Percentiles rank a stretch among this genome's conserved stretches.
Conservation (phyloP, 2,888 invertebrate genomes). For the Mesodorylaimus sp. region DNA sequence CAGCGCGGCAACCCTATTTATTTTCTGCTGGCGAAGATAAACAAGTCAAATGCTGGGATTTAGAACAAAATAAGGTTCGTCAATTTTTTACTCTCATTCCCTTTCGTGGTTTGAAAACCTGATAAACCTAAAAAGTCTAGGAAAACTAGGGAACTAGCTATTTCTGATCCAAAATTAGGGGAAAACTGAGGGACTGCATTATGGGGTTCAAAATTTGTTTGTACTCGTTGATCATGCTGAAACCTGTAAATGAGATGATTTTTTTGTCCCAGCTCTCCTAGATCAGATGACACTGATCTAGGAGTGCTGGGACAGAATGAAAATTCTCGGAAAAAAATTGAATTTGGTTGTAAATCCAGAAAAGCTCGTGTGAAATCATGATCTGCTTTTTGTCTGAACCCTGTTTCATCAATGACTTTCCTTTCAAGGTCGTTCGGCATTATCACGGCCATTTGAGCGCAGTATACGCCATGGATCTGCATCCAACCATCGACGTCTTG, state of each 20-base stretch:
- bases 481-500: conserved; percentile 83
- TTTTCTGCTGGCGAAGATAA: conserved; percentile 98
- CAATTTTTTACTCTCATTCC: conserved; percentile 11
- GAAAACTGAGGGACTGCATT: too few species aligned
- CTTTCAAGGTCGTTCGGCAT: conserved; percentile 63
- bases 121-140: neutral
- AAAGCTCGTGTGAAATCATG: neutral
- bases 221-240: too few species aligned
- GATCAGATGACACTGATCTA: too few species aligned
- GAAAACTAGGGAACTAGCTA: neutral
- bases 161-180: neutral
- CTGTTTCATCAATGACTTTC: conserved; percentile 4
- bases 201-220: too few species aligned
- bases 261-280: too few species aligned
- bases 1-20: conserved; percentile 84
- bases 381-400: neutral
- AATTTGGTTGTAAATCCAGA: neutral
- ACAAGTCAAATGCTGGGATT: conserved; percentile 98
- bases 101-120: neutral
- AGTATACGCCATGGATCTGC: conserved; percentile 73
- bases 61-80: conserved; percentile 97
- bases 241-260: too few species aligned
- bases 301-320: too few species aligned
- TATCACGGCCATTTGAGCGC: conserved; percentile 98
- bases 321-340: neutral